Conservation (phyloP, 2,888 invertebrate genomes). For the Eupithecia subfuscata region DNA sequence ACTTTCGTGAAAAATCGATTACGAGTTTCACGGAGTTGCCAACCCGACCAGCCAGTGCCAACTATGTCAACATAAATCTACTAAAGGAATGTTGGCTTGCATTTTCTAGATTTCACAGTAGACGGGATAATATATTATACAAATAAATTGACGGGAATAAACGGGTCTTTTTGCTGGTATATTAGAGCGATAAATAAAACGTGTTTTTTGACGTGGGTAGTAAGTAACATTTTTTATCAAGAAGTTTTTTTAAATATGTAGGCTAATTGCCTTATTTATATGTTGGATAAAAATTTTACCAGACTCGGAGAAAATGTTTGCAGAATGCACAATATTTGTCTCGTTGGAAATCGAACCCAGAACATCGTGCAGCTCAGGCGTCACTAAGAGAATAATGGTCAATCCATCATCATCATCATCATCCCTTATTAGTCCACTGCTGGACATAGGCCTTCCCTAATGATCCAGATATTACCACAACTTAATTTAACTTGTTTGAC, state of each 20-base stretch:
- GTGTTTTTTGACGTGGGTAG: neutral
- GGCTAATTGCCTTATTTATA: neutral
- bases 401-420: too few species aligned
- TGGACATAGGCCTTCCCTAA: too few species aligned
- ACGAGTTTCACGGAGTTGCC: conserved; percentile 11
- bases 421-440: too few species aligned
- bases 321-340: neutral
- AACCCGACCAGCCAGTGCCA: conserved; percentile 20
- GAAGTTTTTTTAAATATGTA: neutral
- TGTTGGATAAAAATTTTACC: neutral
- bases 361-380: too few species aligned
- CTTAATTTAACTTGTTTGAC: too few species aligned
- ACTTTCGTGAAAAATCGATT: conserved; percentile 26
- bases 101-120: conserved; percentile 22
- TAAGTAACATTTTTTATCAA: neutral
- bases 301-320: neutral
- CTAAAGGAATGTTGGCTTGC: conserved; percentile 10
- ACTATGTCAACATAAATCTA: conserved; percentile 29
- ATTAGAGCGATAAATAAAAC: neutral
- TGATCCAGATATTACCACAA: too few species aligned
- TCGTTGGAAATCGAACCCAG: neutral
- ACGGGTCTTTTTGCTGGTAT: neutral
- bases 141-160: neutral
- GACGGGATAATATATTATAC: neutral
- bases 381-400: too few species aligned